Evolutionary conservation across 64 coral and sea anemone species (phyloP).

Genomic region (Montipora efflorescens): DNA sequence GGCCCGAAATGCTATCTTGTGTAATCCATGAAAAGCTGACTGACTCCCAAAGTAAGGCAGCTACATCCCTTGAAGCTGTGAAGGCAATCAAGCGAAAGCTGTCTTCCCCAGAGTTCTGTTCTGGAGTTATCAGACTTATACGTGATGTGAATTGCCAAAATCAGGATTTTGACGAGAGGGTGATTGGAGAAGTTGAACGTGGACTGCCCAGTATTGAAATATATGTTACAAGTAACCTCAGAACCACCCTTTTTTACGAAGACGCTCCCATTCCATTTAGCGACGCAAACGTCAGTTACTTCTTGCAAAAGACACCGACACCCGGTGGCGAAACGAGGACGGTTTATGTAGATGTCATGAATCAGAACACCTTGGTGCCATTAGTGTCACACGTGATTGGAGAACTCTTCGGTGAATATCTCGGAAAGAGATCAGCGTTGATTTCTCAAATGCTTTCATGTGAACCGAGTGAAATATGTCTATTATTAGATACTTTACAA

Average conservation of each 20-base stretch:
- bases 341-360: slow-evolving; percentile 43
- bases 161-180: background rate
- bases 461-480: slow-evolving; percentile 9
- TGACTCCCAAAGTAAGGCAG: background rate
- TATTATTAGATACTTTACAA: slow-evolving; percentile 28
- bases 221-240: slow-evolving; percentile 15
- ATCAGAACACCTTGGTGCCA: background rate
- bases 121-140: slow-evolving; percentile 65
- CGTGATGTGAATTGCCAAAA: slow-evolving; percentile 57
- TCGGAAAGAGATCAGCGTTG: slow-evolving; percentile 44
- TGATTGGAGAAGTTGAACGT: background rate
- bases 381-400: slow-evolving; percentile 58
- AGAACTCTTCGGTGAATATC: slow-evolving; percentile 22
- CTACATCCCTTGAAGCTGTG: background rate
- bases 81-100: background rate
- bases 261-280: slow-evolving; percentile 47
- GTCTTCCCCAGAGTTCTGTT: slow-evolving; percentile 59
- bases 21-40: slow-evolving; percentile 42
- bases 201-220: slow-evolving; percentile 1
- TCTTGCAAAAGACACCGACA: slow-evolving; percentile 42
- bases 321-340: slow-evolving; percentile 12
- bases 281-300: slow-evolving; percentile 32
- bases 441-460: slow-evolving; percentile 43
- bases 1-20: slow-evolving; percentile 73
- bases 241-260: slow-evolving; percentile 47